Evolutionary conservation across 2,113 vertebrate species (phyloP).

Genomic region (Amblyornis subalaris): DNA sequence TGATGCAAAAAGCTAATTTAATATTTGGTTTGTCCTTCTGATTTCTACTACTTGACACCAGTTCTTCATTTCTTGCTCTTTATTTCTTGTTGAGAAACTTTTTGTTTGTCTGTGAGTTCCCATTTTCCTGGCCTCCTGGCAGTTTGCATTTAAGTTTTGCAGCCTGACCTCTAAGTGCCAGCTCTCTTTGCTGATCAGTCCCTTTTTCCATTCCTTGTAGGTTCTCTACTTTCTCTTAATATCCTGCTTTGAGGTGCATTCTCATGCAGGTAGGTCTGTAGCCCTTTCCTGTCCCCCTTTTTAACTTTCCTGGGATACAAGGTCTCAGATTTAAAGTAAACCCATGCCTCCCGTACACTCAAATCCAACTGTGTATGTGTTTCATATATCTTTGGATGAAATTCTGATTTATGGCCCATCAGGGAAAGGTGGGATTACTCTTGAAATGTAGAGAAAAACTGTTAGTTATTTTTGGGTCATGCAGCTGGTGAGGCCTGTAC

Average conservation of each 20-base stretch:
- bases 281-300: constrained; percentile 29
- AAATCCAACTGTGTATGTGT: constrained; percentile 8
- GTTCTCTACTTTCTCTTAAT: constrained; percentile 55
- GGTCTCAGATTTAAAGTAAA: constrained; percentile 8
- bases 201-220: constrained; percentile 60
- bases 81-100: constrained; percentile 27
- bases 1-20: constrained; percentile 31
- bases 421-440: constrained; percentile 12
- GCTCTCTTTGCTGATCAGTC: constrained; percentile 41
- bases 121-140: constrained; percentile 23
- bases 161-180: constrained; percentile 20
- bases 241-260: constrained; percentile 59
- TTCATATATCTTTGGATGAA: constrained; percentile 35
- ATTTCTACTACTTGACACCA: constrained; percentile 16
- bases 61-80: constrained; percentile 16
- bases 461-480: not conserved
- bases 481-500: constrained; percentile 24
- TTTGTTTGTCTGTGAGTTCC: constrained; percentile 27
- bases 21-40: not conserved
- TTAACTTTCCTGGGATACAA: not conserved
- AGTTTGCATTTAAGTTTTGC: constrained; percentile 1
- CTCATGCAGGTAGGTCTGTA: constrained; percentile 59
- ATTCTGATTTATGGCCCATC: not conserved
- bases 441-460: constrained; percentile 19
- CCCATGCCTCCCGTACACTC: not conserved